These are phyloP conservation scores for Cordilura impudica DNA, from an alignment of 2,888 invertebrate species.

Conservation along the genomic window DNA sequence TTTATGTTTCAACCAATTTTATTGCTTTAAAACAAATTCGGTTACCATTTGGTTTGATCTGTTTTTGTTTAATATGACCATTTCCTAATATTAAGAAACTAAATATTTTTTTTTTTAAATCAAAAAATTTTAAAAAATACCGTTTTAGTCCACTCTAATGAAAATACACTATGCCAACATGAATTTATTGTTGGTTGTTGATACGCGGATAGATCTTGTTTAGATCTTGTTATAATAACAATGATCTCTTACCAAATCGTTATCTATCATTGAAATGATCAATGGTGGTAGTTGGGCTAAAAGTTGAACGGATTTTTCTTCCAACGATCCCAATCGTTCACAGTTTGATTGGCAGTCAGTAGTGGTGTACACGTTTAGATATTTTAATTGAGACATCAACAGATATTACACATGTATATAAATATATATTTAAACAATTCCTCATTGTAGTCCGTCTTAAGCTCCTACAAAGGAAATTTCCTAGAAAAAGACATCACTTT, in stretches of 20 bases:
- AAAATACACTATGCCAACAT: not conserved
- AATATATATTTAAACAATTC: conserved; percentile 41
- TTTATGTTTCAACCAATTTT: no score
- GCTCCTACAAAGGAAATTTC: conserved; percentile 14
- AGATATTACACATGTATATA: conserved; percentile 60
- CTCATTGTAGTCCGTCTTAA: conserved; percentile 3
- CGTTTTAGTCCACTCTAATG: not conserved
- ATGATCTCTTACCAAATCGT: conserved; percentile 55
- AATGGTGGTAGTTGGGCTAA: conserved; percentile 60
- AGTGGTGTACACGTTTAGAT: conserved; percentile 49
- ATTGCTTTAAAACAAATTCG: no score
- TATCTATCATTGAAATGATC: conserved; percentile 59
- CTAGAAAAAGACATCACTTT: not conserved
- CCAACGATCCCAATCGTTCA: not conserved
- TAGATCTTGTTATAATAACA: conserved; percentile 55
- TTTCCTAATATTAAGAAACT: no score
- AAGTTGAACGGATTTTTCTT: conserved; percentile 19
- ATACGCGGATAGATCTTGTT: conserved; percentile 49
- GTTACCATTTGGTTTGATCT: no score
- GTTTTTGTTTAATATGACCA: no score
- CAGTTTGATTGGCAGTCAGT: conserved; percentile 50
- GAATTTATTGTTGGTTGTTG: conserved; percentile 31
- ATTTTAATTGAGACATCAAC: conserved; percentile 64
- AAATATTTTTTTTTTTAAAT: no score
- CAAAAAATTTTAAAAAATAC: no score